A percentile compares a stretch with the other conserved stretches of the same genome.
Evolutionary conservation across 1,140 invertebrate genomes (phyloP).

Genomic region (Brachionus angularis): DNA sequence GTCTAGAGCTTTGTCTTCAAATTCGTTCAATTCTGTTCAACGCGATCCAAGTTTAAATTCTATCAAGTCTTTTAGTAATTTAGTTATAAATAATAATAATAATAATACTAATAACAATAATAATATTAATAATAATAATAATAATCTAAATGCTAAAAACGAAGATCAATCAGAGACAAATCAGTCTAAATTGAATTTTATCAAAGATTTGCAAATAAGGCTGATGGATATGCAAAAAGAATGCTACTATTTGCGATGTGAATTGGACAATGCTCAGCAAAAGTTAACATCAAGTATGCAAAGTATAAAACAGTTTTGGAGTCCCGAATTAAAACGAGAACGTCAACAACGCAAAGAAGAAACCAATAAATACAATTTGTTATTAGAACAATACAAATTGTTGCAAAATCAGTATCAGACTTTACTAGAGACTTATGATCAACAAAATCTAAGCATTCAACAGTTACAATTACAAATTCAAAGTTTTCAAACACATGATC

Average conservation of each 20-base stretch:
- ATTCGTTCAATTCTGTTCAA: constrained; percentile 6
- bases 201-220: constrained; percentile 35
- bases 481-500: no score
- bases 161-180: not conserved
- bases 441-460: constrained; percentile 20
- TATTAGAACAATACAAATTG: constrained; percentile 76
- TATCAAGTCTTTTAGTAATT: constrained; percentile 12
- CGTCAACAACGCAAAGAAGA: constrained; percentile 91
- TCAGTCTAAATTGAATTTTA: constrained; percentile 38
- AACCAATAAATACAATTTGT: constrained; percentile 74
- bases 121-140: no score
- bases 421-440: not conserved
- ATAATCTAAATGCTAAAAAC: no score
- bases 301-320: constrained; percentile 99
- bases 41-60: constrained; percentile 9
- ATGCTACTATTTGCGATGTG: constrained; percentile 31
- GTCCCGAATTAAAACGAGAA: constrained; percentile 96
- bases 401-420: constrained; percentile 69
- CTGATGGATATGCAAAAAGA: constrained; percentile 42
- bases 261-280: constrained; percentile 22
- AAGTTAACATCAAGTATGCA: constrained; percentile 95
- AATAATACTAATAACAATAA: no score
- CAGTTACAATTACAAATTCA: constrained; percentile 67
- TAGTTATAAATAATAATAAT: no score
- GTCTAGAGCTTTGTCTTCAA: not conserved